Conservation (phyloP, 2,797 vertebrate genomes). For the Tangara arthus region DNA sequence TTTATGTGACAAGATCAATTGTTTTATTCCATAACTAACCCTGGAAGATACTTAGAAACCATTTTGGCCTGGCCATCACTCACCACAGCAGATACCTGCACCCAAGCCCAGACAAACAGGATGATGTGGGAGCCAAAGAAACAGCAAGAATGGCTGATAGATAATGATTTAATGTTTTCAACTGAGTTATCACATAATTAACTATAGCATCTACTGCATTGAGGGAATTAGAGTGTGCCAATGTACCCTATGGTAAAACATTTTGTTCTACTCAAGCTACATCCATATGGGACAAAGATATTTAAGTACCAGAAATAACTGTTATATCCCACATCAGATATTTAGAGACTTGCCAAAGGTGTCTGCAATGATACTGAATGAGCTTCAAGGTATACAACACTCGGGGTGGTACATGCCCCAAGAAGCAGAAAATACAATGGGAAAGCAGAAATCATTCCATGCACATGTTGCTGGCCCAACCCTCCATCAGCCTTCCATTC, state of each 20-base stretch:
- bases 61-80: not conserved
- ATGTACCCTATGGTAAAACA: not conserved
- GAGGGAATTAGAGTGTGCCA: not conserved
- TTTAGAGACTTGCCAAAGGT: not conserved
- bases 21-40: not conserved
- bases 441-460: not conserved
- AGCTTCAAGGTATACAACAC: not conserved
- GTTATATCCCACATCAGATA: not conserved
- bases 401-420: not conserved
- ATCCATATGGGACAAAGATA: not conserved
- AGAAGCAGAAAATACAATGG: not conserved
- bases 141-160: not conserved
- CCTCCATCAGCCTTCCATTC: not conserved
- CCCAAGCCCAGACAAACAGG: not conserved
- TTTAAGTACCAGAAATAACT: not conserved
- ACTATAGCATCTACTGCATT: not conserved
- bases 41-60: not conserved
- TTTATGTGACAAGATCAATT: not conserved
- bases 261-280: not conserved
- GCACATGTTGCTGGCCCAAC: accelerated
- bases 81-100: accelerated
- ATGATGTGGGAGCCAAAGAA: not conserved
- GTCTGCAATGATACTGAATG: not conserved
- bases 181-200: not conserved
- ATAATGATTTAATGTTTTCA: not conserved